phyloP scores from a whole-genome alignment of 2,888 invertebrate species.

The Panzeria rudis region DNA sequence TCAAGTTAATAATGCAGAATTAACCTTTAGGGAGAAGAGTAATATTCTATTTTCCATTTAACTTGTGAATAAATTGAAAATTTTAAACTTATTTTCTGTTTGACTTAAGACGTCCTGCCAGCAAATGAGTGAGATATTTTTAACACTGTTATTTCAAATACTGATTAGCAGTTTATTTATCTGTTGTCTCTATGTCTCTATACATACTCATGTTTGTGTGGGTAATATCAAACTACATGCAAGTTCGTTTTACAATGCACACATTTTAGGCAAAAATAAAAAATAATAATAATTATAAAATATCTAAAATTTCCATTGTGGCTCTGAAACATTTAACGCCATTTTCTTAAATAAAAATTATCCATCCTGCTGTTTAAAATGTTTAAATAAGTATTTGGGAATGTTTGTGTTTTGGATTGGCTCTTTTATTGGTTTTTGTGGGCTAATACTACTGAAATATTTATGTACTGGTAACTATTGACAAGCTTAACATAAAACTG shows the following conservation, averaged over 20 bases:
- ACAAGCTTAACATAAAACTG: constrained; percentile 28
- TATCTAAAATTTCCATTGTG: constrained; percentile 59
- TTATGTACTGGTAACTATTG: constrained; percentile 59
- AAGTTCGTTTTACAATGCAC: neutral
- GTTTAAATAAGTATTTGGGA: neutral
- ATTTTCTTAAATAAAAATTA: constrained; percentile 51
- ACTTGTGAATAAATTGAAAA: too few species aligned
- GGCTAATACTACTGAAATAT: constrained; percentile 66
- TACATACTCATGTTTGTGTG: neutral
- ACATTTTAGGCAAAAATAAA: neutral
- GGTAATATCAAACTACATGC: neutral
- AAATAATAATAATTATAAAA: constrained; percentile 18
- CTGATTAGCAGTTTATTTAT: too few species aligned
- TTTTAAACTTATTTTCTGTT: too few species aligned
- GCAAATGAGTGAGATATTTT: too few species aligned
- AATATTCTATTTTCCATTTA: too few species aligned
- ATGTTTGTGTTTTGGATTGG: constrained; percentile 10
- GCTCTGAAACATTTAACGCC: constrained; percentile 59
- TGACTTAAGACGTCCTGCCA: too few species aligned
- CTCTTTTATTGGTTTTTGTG: constrained; percentile 58
- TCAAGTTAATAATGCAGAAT: too few species aligned
- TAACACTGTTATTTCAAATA: too few species aligned
- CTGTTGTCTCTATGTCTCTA: too few species aligned
- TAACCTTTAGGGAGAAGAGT: too few species aligned
- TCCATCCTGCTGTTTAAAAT: constrained; percentile 40